Evolutionary conservation across 92 coral and sea anemone genomes (phyloP).

Genomic region (Phenganax marumi): DNA sequence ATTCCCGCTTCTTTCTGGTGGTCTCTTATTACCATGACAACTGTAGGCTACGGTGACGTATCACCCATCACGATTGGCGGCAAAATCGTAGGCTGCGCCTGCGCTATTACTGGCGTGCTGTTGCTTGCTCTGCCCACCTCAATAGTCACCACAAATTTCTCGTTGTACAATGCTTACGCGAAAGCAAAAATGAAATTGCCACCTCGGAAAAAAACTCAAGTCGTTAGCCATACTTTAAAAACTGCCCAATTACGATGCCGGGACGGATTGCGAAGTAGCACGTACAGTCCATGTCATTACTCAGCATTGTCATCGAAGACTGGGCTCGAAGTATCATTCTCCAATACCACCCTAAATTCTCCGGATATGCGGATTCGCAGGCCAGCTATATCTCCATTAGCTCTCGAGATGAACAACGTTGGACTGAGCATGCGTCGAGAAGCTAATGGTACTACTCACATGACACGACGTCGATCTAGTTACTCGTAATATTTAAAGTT

Average conservation of each 20-base stretch:
- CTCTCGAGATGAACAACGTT: conserved; percentile 8
- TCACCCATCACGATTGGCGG: conserved; percentile 72
- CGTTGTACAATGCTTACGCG: conserved; percentile 74
- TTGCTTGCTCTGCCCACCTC: conserved; percentile 75
- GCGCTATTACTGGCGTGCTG: conserved; percentile 76
- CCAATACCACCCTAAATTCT: conserved; percentile 1
- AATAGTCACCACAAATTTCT: conserved; percentile 74
- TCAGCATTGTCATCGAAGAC: neutral
- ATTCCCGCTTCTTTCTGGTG: conserved; percentile 97
- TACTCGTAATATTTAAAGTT: neutral
- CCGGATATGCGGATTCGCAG: conserved; percentile 21
- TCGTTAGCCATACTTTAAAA: conserved; percentile 83
- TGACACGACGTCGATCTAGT: conserved; percentile 21
- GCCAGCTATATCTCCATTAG: conserved; percentile 22
- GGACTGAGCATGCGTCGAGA: neutral
- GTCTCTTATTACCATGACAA: conserved; percentile 99
- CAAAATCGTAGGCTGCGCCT: conserved; percentile 68
- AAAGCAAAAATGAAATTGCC: conserved; percentile 78
- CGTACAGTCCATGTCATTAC: conserved; percentile 15
- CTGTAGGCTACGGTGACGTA: conserved; percentile 93
- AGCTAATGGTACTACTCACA: neutral
- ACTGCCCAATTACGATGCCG: conserved; percentile 67
- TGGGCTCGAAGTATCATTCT: neutral
- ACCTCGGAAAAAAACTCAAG: conserved; percentile 74
- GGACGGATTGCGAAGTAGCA: conserved; percentile 28